A percentile compares a stretch with the other conserved stretches of the same genome.
Evolutionary conservation across 2,888 invertebrate genomes (phyloP).

Genomic region (Papilio elwesi): DNA sequence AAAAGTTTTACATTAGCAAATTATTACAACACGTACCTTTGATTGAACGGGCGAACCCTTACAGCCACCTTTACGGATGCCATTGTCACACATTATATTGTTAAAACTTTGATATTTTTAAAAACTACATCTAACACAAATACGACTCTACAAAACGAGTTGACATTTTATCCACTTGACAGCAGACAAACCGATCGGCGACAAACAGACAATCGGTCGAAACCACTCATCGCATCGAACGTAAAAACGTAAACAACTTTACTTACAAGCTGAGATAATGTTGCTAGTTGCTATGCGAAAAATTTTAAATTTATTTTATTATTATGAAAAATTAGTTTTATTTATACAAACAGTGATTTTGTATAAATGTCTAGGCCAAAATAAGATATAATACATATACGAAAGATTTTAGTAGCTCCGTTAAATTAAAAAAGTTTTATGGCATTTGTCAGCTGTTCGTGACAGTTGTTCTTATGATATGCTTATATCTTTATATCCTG

Average conservation of each 20-base stretch:
- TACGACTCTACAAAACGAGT: slow-evolving; percentile 68
- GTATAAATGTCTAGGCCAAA: too few relatives aligned
- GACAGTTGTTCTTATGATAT: too few relatives aligned
- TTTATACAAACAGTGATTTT: too few relatives aligned
- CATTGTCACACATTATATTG: slow-evolving; percentile 87
- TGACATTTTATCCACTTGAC: slow-evolving; percentile 61
- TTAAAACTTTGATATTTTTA: slow-evolving; percentile 61
- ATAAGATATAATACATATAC: too few relatives aligned
- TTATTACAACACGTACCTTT: slow-evolving; percentile 85
- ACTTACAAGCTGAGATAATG: slow-evolving; percentile 33
- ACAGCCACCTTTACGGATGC: slow-evolving; percentile 97
- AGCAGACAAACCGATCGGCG: slow-evolving; percentile 45
- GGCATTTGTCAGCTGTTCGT: too few relatives aligned
- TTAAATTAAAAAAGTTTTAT: too few relatives aligned
- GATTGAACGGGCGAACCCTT: slow-evolving; percentile 94
- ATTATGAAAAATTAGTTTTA: too few relatives aligned
- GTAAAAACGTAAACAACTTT: slow-evolving; percentile 40
- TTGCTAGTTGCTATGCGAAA: slow-evolving; percentile 40
- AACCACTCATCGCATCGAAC: slow-evolving; percentile 18
- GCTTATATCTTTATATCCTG: too few relatives aligned
- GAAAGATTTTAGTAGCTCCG: too few relatives aligned
- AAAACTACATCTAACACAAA: slow-evolving; percentile 71
- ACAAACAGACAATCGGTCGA: slow-evolving; percentile 27
- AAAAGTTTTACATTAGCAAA: slow-evolving; percentile 51
- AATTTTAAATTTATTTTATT: too few relatives aligned